A percentile compares a stretch with the other conserved stretches of the same genome.
Conservation (phyloP, 1,140 invertebrate genomes). For the Panagrolaimus sp. region DNA sequence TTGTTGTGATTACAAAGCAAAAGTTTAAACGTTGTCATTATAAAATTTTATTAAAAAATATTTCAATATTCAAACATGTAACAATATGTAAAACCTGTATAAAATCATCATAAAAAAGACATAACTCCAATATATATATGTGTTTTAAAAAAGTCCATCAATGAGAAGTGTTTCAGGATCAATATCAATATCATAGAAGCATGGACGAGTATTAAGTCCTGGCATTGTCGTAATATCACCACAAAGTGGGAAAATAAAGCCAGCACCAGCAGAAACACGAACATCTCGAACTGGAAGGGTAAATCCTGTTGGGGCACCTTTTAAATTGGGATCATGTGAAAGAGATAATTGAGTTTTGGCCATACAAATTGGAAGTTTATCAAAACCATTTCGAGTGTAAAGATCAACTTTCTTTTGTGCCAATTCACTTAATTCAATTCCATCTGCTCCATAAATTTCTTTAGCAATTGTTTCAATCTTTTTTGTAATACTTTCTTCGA, state of each 20-base stretch:
- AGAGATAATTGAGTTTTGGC: constrained; percentile 91
- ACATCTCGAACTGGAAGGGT: constrained; percentile 77
- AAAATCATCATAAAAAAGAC: no score
- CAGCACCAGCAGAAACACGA: constrained; percentile 83
- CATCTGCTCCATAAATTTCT: constrained; percentile 90
- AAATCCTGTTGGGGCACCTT: constrained; percentile 83
- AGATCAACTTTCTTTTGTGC: constrained; percentile 68
- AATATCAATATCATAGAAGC: constrained; percentile 93
- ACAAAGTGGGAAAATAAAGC: constrained; percentile 84
- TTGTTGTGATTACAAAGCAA: no score
- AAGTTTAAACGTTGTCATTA: no score
- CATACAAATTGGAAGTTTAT: constrained; percentile 90
- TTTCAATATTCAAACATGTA: no score
- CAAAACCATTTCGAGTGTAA: constrained; percentile 74
- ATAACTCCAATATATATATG: no score
- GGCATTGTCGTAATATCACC: constrained; percentile 87
- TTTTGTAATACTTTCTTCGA: constrained; percentile 70
- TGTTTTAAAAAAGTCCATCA: constrained; percentile 76
- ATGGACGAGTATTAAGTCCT: constrained; percentile 83
- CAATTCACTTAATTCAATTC: constrained; percentile 68
- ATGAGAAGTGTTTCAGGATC: constrained; percentile 80
- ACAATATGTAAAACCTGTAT: no score
- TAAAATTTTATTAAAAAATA: no score
- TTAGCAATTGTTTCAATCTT: constrained; percentile 84
- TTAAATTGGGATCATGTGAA: constrained; percentile 77